Evolutionary conservation across 2,113 vertebrate species (phyloP).

Genomic region (Panthera leo): DNA sequence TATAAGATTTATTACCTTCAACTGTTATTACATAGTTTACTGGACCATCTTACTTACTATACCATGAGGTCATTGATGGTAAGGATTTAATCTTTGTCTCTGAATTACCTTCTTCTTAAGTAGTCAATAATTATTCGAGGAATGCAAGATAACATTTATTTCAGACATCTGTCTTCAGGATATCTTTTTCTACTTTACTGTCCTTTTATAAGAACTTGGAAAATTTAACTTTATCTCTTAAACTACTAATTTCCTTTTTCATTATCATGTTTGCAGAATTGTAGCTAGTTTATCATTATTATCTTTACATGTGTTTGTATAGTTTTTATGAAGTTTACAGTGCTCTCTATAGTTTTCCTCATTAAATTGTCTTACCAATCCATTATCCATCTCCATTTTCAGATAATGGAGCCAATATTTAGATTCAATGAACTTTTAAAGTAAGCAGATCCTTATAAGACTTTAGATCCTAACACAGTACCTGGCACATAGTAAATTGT

Average conservation of each 20-base stretch:
- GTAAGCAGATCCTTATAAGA: neutral
- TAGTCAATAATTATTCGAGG: neutral
- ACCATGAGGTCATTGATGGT: neutral
- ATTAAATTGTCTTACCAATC: neutral
- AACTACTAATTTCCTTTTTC: neutral
- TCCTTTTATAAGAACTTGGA: neutral
- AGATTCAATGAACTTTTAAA: neutral
- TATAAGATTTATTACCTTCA: slow-evolving; percentile 7
- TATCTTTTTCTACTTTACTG: neutral
- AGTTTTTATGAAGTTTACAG: neutral
- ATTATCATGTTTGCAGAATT: neutral
- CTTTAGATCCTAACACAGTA: neutral
- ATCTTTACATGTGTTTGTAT: neutral
- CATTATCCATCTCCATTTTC: neutral
- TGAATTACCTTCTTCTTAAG: neutral
- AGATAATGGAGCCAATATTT: neutral
- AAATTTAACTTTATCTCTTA: neutral
- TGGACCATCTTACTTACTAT: neutral
- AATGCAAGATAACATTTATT: neutral
- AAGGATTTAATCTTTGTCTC: neutral
- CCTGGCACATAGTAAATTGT: neutral
- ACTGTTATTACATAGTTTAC: neutral
- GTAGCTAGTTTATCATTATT: neutral
- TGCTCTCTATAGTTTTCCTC: neutral
- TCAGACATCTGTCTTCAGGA: neutral